Evolutionary conservation across 2,113 vertebrate genomes (phyloP).

Genomic region (Salvelinus namaycush): DNA sequence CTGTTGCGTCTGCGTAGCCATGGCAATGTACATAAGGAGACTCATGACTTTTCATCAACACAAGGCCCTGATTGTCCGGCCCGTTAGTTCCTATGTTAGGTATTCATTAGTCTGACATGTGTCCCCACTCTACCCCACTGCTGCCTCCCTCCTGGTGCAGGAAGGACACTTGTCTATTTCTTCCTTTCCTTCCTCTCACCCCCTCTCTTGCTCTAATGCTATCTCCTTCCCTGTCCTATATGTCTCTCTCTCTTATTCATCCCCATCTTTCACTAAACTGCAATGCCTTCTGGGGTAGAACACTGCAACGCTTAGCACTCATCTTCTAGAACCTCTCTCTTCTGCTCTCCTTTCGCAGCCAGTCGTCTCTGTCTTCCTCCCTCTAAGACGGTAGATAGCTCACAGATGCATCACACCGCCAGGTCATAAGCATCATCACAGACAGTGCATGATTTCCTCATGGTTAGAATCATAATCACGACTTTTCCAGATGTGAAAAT

Average conservation of each 20-base stretch:
- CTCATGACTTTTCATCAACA: constrained; percentile 73
- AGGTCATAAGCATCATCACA: too few relatives aligned
- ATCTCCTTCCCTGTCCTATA: neutral
- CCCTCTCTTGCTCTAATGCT: neutral
- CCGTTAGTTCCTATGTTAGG: constrained; percentile 38
- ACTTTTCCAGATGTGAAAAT: constrained; percentile 3
- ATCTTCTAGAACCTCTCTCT: too few relatives aligned
- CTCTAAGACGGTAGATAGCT: too few relatives aligned
- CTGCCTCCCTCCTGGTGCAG: constrained; percentile 31
- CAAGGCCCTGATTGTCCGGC: constrained; percentile 60
- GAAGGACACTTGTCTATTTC: constrained; percentile 10
- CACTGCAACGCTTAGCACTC: too few relatives aligned
- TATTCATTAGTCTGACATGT: constrained; percentile 58
- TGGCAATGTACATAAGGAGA: constrained; percentile 72
- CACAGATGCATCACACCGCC: too few relatives aligned
- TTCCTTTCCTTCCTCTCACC: too few relatives aligned
- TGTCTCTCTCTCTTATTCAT: neutral
- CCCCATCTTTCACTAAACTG: too few relatives aligned
- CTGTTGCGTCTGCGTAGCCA: constrained; percentile 69
- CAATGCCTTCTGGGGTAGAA: too few relatives aligned
- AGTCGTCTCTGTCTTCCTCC: too few relatives aligned
- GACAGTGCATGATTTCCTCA: neutral
- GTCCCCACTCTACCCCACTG: constrained; percentile 54
- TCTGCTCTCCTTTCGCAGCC: too few relatives aligned
- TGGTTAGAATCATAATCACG: neutral